A percentile compares a stretch with the other conserved stretches of the same genome.
Conservation (phyloP, 2,888 invertebrate species). For the Drosophila emarginata region DNA sequence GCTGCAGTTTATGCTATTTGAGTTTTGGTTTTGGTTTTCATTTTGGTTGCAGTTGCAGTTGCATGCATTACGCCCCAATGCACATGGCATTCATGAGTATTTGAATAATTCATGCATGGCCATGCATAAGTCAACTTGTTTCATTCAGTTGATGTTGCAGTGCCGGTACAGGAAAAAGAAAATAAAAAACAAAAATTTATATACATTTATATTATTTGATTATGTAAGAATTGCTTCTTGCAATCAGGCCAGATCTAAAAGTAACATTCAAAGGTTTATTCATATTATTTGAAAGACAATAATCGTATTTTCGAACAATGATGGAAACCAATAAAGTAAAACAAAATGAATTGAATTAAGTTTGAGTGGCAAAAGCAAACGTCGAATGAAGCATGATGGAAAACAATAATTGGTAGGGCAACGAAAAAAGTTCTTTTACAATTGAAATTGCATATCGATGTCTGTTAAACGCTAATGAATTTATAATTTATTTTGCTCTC, state of each 20-base stretch:
- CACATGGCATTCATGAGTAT: constrained; percentile 49
- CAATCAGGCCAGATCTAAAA: background rate
- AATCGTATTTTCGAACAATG: background rate
- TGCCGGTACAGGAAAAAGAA: background rate
- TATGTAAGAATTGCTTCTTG: background rate
- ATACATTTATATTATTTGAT: constrained; percentile 5
- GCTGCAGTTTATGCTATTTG: constrained; percentile 54
- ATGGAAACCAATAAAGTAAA: background rate
- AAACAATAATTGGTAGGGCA: constrained; percentile 30
- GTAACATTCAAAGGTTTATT: background rate
- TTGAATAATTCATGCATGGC: constrained; percentile 75
- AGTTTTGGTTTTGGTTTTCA: constrained; percentile 49
- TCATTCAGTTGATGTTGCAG: constrained; percentile 3
- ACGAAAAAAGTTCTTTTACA: constrained; percentile 34
- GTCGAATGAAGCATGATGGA: constrained; percentile 4
- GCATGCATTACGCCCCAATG: constrained; percentile 39
- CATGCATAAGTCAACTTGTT: constrained; percentile 65
- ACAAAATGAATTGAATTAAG: background rate
- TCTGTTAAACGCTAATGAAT: constrained; percentile 59
- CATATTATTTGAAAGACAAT: background rate
- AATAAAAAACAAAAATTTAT: background rate
- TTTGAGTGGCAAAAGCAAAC: background rate
- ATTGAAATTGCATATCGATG: constrained; percentile 17
- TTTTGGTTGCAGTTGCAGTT: constrained; percentile 23
- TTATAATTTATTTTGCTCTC: constrained; percentile 56